These are phyloP conservation scores for Phasia obesa DNA, from an alignment of 2,888 invertebrate species.

Conservation along the genomic window DNA sequence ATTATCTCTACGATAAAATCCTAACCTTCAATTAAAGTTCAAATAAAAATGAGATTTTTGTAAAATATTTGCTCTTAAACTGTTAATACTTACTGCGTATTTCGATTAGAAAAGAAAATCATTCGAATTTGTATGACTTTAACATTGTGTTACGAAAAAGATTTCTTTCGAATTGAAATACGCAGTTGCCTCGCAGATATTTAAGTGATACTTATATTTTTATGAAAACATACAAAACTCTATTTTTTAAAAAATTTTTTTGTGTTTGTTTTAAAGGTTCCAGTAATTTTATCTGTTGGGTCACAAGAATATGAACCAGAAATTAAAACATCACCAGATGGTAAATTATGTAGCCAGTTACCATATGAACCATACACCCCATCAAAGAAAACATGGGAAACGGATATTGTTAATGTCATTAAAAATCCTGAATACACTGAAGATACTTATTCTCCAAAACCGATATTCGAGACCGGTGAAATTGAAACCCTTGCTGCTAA, in stretches of 20 bases:
- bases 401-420: background rate
- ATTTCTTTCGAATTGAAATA: too few relatives aligned
- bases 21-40: too few relatives aligned
- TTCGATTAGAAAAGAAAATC: too few relatives aligned
- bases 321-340: slow-evolving; percentile 16
- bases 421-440: slow-evolving; percentile 40
- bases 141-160: too few relatives aligned
- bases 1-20: too few relatives aligned
- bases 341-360: slow-evolving; percentile 8
- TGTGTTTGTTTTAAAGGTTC: slow-evolving; percentile 11
- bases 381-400: slow-evolving; percentile 32
- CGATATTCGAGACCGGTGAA: background rate
- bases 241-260: background rate
- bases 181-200: too few relatives aligned
- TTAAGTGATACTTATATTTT: too few relatives aligned
- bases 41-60: too few relatives aligned
- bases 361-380: slow-evolving; percentile 65
- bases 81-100: too few relatives aligned
- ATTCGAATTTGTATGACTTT: too few relatives aligned
- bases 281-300: background rate
- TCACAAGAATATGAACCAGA: slow-evolving; percentile 59
- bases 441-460: slow-evolving; percentile 63
- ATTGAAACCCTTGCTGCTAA: background rate
- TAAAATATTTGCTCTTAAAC: too few relatives aligned
- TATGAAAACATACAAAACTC: too few relatives aligned